Conservation (phyloP, 2,113 vertebrate species). For the Dinomys branickii region DNA sequence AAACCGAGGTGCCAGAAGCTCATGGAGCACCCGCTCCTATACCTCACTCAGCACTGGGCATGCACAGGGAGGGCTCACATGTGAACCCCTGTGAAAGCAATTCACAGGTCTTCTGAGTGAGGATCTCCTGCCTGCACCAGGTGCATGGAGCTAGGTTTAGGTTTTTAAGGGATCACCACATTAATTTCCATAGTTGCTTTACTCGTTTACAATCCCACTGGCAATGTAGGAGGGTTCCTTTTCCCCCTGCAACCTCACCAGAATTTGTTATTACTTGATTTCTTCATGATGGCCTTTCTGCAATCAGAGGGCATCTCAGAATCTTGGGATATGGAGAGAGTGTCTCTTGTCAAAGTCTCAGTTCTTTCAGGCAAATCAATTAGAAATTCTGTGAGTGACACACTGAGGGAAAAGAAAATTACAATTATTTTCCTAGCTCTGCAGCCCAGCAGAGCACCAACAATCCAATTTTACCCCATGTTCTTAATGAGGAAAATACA, state of each 20-base stretch:
- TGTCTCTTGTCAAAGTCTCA: background rate
- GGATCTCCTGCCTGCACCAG: no score
- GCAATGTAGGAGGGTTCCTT: background rate
- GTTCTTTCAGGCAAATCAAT: slow-evolving; percentile 43
- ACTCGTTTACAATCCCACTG: background rate
- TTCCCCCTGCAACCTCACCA: background rate
- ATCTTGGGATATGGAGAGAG: background rate
- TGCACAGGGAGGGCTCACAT: no score
- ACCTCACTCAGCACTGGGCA: no score
- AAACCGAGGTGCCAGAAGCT: no score
- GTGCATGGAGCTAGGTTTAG: no score
- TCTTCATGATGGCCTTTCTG: background rate
- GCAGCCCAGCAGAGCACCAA: background rate
- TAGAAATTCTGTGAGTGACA: background rate
- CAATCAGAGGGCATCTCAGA: background rate
- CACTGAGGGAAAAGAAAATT: background rate
- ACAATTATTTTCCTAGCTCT: slow-evolving; percentile 1
- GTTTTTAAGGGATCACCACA: background rate
- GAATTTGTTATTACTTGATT: background rate
- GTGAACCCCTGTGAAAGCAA: no score
- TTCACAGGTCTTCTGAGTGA: no score
- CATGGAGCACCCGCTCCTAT: no score
- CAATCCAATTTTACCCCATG: background rate
- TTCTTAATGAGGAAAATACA: background rate
- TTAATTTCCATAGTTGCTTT: background rate